Conservation (phyloP, 2,888 invertebrate species). For the Scotopteryx bipunctaria region DNA sequence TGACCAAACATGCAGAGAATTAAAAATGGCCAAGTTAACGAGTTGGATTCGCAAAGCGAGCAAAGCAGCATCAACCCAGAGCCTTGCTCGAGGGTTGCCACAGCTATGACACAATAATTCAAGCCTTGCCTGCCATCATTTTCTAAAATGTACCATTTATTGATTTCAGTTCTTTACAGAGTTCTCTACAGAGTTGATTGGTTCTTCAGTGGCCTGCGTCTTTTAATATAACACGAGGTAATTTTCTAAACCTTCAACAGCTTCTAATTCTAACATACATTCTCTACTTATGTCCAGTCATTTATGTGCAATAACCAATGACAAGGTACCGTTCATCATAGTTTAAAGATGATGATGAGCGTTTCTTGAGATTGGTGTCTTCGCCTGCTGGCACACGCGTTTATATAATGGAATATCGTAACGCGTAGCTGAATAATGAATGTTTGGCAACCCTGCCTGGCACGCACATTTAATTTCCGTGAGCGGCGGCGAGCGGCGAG, state of each 20-base stretch:
- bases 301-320: constrained; percentile 6
- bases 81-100: constrained; percentile 37
- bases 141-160: constrained; percentile 9
- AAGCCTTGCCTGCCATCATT: not conserved
- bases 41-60: constrained; percentile 42
- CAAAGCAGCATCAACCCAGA: constrained; percentile 47
- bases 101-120: constrained; percentile 23
- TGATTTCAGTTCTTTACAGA: not conserved
- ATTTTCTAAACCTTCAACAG: too few relatives aligned
- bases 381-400: constrained; percentile 30
- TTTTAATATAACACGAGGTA: too few relatives aligned
- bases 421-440: constrained; percentile 34
- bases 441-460: constrained; percentile 57
- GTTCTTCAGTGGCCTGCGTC: too few relatives aligned
- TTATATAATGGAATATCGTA: constrained; percentile 39
- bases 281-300: not conserved
- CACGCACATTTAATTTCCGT: constrained; percentile 77
- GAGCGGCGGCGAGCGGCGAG: constrained; percentile 67
- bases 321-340: constrained; percentile 5
- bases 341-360: too few relatives aligned
- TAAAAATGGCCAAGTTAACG: constrained; percentile 31
- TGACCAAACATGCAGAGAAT: constrained; percentile 22
- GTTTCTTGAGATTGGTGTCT: constrained; percentile 9
- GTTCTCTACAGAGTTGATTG: too few relatives aligned
- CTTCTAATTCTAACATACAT: too few relatives aligned